Evolutionary conservation across 2,888 invertebrate species (phyloP).

Genomic region (Drosophila kuntzei): DNA sequence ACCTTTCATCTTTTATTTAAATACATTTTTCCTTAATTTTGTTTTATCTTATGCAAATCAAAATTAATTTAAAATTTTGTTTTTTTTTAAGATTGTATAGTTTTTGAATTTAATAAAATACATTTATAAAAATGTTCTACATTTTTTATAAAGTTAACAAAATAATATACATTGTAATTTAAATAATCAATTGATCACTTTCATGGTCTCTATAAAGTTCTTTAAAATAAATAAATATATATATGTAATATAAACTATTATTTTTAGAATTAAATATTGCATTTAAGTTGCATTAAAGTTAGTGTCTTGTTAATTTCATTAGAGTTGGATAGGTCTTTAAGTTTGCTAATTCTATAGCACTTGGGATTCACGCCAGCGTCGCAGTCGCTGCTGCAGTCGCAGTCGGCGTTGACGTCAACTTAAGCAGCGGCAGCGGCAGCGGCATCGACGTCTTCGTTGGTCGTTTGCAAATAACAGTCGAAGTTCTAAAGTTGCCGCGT

Average conservation of each 20-base stretch:
- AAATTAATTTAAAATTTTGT: no score
- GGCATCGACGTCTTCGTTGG: slow-evolving; percentile 5
- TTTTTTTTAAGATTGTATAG: no score
- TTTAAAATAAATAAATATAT: neutral
- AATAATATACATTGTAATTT: no score
- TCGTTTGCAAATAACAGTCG: slow-evolving; percentile 55
- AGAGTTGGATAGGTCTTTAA: neutral
- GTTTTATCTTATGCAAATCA: no score
- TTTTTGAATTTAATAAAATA: no score
- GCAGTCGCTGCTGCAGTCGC: neutral
- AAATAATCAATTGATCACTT: no score
- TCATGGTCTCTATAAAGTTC: no score
- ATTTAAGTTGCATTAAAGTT: neutral
- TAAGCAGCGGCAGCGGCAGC: slow-evolving; percentile 6
- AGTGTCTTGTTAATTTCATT: neutral
- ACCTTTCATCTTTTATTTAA: no score
- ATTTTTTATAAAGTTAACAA: no score
- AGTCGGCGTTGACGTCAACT: slow-evolving; percentile 6
- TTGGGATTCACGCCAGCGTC: neutral
- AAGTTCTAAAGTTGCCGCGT: slow-evolving; percentile 72
- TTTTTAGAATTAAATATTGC: neutral
- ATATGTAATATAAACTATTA: neutral
- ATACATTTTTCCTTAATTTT: no score
- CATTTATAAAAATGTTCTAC: no score
- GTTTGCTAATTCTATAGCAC: neutral